Conservation (phyloP, 2,888 invertebrate species). For the Pristionchus arcanus region DNA sequence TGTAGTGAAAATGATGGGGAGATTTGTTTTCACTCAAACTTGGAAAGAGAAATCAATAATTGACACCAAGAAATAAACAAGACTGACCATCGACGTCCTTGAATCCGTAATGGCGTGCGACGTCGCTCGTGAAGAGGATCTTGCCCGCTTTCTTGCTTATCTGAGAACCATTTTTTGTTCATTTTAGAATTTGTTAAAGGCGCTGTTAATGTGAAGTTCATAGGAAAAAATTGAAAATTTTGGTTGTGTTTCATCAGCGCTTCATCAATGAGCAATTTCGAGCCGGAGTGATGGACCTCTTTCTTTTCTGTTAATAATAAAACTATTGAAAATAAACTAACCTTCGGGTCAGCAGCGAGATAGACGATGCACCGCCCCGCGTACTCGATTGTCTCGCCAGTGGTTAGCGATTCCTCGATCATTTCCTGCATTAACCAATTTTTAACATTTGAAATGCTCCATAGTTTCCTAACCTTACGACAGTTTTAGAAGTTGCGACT, state of each 20-base stretch:
- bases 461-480: too few species aligned
- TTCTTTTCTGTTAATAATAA: background rate
- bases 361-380: constrained; percentile 74
- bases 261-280: background rate
- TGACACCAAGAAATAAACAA: background rate
- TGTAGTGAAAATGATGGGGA: background rate
- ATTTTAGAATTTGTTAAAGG: too few species aligned
- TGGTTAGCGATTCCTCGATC: constrained; percentile 59
- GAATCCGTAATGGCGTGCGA: constrained; percentile 80
- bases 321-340: background rate
- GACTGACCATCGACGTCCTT: constrained; percentile 79
- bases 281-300: background rate
- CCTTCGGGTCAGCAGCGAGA: constrained; percentile 76
- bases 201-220: background rate
- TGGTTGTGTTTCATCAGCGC: background rate
- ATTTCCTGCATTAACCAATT: constrained; percentile 53
- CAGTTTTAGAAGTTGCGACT: too few species aligned
- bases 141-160: constrained; percentile 79
- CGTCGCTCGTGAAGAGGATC: constrained; percentile 79
- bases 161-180: background rate
- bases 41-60: background rate
- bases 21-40: background rate
- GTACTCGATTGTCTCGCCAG: constrained; percentile 72
- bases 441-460: background rate
- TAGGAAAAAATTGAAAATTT: background rate